Conservation (phyloP, 2,113 vertebrate species). For the Thermophis baileyi region DNA sequence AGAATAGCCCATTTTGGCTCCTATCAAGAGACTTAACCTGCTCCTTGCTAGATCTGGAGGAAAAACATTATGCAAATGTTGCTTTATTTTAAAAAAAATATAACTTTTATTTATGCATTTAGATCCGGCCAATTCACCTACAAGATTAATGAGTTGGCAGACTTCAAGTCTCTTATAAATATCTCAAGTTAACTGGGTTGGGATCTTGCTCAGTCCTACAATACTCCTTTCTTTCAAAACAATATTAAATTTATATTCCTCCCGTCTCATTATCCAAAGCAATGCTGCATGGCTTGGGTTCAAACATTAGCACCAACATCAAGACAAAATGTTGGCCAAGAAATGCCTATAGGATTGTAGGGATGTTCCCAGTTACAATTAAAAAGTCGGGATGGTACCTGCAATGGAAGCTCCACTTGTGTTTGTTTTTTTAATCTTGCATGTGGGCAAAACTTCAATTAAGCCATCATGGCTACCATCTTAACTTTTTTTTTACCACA, state of each 20-base stretch:
- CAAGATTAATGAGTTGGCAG: background rate
- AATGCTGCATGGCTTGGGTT: background rate
- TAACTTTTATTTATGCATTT: background rate
- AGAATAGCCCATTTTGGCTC: background rate
- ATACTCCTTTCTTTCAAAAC: background rate
- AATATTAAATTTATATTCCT: background rate
- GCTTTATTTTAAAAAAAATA: background rate
- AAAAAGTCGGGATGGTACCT: background rate
- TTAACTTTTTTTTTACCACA: background rate
- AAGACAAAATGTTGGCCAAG: background rate
- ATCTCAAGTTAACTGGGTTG: background rate
- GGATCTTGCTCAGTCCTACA: background rate
- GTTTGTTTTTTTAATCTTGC: background rate
- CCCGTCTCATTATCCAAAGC: background rate
- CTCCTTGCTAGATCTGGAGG: background rate
- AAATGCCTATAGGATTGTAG: background rate
- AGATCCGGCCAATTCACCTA: background rate
- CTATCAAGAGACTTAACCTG: background rate
- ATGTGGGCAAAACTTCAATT: background rate
- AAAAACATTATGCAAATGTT: background rate
- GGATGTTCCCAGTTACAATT: background rate
- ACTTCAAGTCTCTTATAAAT: background rate
- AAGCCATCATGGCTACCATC: background rate
- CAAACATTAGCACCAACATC: background rate
- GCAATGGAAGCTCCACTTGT: background rate